Evolutionary conservation across 2,888 invertebrate species (phyloP), one percentile per base, ranked within the genome.

Genomic region (Nemotelus pantherinus): DNA sequence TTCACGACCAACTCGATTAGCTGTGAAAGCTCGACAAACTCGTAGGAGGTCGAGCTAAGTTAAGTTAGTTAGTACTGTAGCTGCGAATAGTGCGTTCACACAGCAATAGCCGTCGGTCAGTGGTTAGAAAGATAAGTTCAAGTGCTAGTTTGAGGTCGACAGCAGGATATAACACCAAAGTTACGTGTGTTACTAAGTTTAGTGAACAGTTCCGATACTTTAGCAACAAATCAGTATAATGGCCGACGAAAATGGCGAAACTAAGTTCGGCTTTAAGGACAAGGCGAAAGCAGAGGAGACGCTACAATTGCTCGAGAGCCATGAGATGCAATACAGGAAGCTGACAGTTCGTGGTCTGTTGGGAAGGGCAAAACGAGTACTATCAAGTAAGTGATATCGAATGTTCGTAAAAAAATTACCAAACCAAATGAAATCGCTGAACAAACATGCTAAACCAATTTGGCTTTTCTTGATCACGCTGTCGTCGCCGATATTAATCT

Each of bases 251-350:
- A 89, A 90, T 71, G 81, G 84, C 83, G 92, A 91, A 79, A 88
- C 90, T 0, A 91, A 91, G 81, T 93, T 92, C 86, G 93, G 93
- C 0, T 93, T 92, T 88, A 93, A 93, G 85, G 92, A 93, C 85
- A 90, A 90, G 84, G 91, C 90, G 80, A 93, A 92, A 85, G 93
- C 93, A 0, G 86, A 90, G 82, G 92, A 93, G 82, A 93, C 93
- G 0, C 85, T 93, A n/a, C 88, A 89, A 50, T 85, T 91, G 68
- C 83, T 93, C 79, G 90, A 92, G 81, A 87, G 88, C 39, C 92
- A 92, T 81, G 92, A 93, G 65, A 85, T 89, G 80, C 90, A 90
- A 83, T 93, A 93, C 85, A 88, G 92, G 76, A 88, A 91, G 80
- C 88, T 92, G 77, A 92, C 91, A 0, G 91, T 92, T 2, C 85